phyloP scores from a whole-genome alignment of 1,140 invertebrate genomes.

The Vanessa atalanta region DNA sequence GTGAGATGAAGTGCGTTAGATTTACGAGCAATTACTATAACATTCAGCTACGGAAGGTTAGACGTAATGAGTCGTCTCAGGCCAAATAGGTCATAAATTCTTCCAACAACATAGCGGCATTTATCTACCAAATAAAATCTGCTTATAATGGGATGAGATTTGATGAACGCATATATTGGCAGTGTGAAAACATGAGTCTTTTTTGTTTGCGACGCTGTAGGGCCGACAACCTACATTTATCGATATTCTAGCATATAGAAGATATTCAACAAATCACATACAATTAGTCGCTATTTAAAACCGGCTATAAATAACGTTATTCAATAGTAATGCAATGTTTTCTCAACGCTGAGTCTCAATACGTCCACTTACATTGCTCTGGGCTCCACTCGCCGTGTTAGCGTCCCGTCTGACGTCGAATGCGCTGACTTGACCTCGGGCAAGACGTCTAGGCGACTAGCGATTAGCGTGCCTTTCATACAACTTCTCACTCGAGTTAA shows the following conservation, averaged over 20 bases:
- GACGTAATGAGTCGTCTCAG: too few relatives aligned
- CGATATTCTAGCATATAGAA: not conserved
- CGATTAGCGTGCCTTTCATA: constrained; percentile 15
- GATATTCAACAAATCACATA: constrained; percentile 7
- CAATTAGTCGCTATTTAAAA: constrained; percentile 7
- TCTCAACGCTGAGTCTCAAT: constrained; percentile 8
- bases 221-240: not conserved
- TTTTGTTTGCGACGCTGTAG: not conserved
- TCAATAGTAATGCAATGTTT: constrained; percentile 11
- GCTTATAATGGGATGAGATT: too few relatives aligned
- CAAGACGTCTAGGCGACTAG: constrained; percentile 24
- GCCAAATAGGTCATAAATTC: too few relatives aligned
- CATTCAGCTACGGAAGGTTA: too few relatives aligned
- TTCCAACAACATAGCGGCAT: too few relatives aligned
- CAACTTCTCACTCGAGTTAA: not conserved
- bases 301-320: constrained; percentile 5
- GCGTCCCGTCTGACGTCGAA: constrained; percentile 32
- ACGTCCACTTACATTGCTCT: constrained; percentile 22
- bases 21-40: too few relatives aligned
- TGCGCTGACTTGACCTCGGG: constrained; percentile 30
- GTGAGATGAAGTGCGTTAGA: too few relatives aligned
- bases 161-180: too few relatives aligned
- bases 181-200: not conserved
- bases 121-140: too few relatives aligned
- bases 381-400: constrained; percentile 26